phyloP scores from a whole-genome alignment of 2,797 vertebrate species.

The Pangasius krempfi region DNA sequence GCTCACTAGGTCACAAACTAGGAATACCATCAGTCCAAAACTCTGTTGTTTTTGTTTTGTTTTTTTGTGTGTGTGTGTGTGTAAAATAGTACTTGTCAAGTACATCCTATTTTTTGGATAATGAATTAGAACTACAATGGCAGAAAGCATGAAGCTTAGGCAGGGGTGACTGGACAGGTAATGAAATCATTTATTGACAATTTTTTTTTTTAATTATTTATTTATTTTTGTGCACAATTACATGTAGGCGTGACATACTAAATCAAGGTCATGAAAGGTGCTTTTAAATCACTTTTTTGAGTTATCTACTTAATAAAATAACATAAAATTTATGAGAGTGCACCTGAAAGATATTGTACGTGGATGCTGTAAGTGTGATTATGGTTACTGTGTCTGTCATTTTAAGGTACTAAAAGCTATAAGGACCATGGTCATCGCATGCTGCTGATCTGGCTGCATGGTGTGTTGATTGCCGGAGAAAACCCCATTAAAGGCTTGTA shows the following conservation, averaged over 20 bases:
- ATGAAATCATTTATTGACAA: background rate
- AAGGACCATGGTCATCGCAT: slow-evolving; percentile 88
- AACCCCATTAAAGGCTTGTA: slow-evolving; percentile 88
- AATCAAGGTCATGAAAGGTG: background rate
- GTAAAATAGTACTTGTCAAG: background rate
- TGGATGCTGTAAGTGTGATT: background rate
- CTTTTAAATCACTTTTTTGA: background rate
- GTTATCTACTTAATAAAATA: background rate
- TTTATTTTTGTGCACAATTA: background rate
- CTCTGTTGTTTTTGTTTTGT: no score
- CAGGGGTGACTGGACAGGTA: background rate
- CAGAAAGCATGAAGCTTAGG: background rate
- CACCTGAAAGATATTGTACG: background rate
- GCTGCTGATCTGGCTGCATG: slow-evolving; percentile 91
- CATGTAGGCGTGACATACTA: background rate
- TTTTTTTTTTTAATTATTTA: background rate
- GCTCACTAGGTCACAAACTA: no score
- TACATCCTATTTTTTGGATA: background rate
- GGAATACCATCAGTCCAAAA: no score
- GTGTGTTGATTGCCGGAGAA: slow-evolving; percentile 74
- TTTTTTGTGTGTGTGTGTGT: no score
- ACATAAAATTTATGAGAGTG: no score
- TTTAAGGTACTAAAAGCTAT: slow-evolving; percentile 85
- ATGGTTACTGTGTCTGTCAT: slow-evolving; percentile 18
- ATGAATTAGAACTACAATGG: background rate